phyloP scores from a whole-genome alignment of 2,113 vertebrate species.

The Hipposideros armiger region DNA sequence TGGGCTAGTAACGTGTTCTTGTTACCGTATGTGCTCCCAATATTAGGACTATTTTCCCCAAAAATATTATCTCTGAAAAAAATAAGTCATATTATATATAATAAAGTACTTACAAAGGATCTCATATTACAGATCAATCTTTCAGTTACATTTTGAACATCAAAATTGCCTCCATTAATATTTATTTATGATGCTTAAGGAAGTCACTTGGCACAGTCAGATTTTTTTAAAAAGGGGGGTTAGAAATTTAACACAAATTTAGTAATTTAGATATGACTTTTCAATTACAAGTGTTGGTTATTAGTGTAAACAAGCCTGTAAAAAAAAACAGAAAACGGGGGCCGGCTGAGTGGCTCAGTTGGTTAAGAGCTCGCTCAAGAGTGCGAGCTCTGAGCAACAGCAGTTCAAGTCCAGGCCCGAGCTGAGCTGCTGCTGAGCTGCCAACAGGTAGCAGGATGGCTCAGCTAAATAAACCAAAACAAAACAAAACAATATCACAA shows the following conservation, averaged over 20 bases:
- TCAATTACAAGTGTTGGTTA: background rate
- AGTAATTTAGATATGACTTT: background rate
- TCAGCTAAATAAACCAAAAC: no score
- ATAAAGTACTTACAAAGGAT: background rate
- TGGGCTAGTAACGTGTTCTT: background rate
- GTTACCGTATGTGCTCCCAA: background rate
- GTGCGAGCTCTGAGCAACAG: no score
- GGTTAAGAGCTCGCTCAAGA: no score
- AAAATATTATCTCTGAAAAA: background rate
- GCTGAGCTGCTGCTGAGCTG: no score
- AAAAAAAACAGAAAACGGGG: background rate
- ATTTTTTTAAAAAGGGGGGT: background rate
- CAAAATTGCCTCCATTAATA: background rate
- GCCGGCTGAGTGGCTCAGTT: no score
- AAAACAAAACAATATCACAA: background rate
- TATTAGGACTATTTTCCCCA: background rate
- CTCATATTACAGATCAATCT: background rate
- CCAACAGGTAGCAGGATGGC: no score
- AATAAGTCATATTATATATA: background rate
- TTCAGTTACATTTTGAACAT: conserved; percentile 38
- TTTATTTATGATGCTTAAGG: conserved; percentile 21
- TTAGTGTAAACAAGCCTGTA: conserved; percentile 11
- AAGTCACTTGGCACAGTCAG: conserved; percentile 27
- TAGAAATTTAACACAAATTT: background rate
- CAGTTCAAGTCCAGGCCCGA: no score